Evolutionary conservation across 2,797 vertebrate species (phyloP), one percentile per base, ranked within the genome.

Genomic region (Telmatherina bonti): DNA sequence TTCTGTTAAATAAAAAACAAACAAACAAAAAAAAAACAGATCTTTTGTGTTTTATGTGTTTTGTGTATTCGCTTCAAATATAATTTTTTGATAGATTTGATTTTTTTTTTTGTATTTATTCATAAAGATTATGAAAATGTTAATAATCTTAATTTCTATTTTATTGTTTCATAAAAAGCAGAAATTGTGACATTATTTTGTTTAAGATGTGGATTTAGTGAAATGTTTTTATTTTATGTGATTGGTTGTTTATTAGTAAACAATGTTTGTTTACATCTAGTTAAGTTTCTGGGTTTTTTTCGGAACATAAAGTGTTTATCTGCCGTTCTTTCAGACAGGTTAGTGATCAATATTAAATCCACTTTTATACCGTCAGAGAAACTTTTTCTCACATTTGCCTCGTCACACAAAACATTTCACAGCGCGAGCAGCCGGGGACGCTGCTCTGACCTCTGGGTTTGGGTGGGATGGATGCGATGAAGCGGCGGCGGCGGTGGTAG

Each of bases 331-430:
- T 12, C 15, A n/a, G 33, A 47, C 58, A 30, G 30, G 15, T 60
- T 69, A 57, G 54, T 54, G 54, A 53, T 53, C 51, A 51, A 45
- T 15, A 41, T 33, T 12, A n/a, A 68, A 67, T 70, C 22, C 6
- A 7, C 52, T 52, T 16, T 56, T 54, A 38, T 51, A 66, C 49
- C 43, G 61, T 61, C 70, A 67, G 51, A 41, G 51, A 60, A 54
- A 60, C 26, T n/a, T n/a, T 9, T 45, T 20, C 43, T 45, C 18
- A 20, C 43, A 3, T 9, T 7, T n/a, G 43, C n/a, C 22, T 51
- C 65, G 62, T 27, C 62, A 67, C 72, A 85, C 57, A 79, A 55
- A 66, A 67, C 68, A 43, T 82, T 85, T 72, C 78, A 86, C 76
- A 70, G 67, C 38, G 58, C 62, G 16, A 51, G 58, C 67, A 41